phyloP scores from a whole-genome alignment of 2,797 vertebrate species.

The Aotus griseimembra region DNA sequence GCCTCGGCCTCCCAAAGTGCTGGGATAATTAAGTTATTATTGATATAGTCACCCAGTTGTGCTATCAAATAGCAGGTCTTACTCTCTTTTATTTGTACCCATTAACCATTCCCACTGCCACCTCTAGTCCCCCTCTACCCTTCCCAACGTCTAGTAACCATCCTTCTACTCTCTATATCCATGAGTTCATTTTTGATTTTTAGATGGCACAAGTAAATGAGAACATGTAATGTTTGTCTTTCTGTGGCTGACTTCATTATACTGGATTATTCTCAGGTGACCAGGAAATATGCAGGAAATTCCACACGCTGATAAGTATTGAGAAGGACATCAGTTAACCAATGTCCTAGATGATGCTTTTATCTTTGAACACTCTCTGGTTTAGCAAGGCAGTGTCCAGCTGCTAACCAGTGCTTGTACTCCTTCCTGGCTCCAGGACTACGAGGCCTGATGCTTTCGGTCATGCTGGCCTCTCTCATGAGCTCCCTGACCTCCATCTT shows the following conservation, averaged over 20 bases:
- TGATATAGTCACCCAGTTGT: too few relatives aligned
- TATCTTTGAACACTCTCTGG: background rate
- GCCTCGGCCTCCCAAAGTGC: too few relatives aligned
- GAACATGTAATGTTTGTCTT: too few relatives aligned
- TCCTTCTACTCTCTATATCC: too few relatives aligned
- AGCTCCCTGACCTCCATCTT: constrained; percentile 98
- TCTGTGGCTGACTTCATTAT: background rate
- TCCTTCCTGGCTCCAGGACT: constrained; percentile 87
- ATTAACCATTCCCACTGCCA: too few relatives aligned
- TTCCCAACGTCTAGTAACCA: too few relatives aligned
- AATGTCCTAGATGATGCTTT: background rate
- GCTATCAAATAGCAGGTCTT: too few relatives aligned
- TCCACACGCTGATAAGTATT: background rate
- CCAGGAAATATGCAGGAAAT: background rate
- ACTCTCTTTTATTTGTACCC: too few relatives aligned
- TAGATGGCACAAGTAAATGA: too few relatives aligned
- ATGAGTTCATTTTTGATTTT: too few relatives aligned
- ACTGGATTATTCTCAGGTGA: background rate
- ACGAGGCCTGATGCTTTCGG: constrained; percentile 96
- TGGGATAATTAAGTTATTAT: too few relatives aligned
- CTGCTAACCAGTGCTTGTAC: background rate
- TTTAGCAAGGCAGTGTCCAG: background rate
- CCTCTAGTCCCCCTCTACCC: too few relatives aligned
- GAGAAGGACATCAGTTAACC: background rate
- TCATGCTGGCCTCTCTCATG: constrained; percentile 98